phyloP scores from a whole-genome alignment of 2,113 vertebrate species.

The Festucalex cinctus region DNA sequence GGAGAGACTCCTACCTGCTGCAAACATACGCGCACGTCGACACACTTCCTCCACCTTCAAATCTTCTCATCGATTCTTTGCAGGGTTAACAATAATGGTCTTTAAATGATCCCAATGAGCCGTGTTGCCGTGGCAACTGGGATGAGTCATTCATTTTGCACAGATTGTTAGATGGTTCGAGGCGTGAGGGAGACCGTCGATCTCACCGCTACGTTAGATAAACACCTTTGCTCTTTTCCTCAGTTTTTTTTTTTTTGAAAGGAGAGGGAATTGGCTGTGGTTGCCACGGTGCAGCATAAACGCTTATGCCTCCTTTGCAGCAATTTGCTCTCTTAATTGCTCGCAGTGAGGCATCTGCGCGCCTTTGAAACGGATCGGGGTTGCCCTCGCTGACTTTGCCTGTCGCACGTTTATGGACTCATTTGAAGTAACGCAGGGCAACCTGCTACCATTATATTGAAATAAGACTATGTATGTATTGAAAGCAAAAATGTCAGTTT shows the following conservation, averaged over 20 bases:
- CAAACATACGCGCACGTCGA: neutral
- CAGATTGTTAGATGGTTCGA: slow-evolving; percentile 51
- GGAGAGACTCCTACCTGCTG: slow-evolving; percentile 70
- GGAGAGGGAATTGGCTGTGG: neutral
- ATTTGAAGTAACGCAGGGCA: slow-evolving; percentile 14
- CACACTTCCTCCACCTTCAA: slow-evolving; percentile 5
- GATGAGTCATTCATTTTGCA: slow-evolving; percentile 64
- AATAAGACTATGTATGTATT: slow-evolving; percentile 36
- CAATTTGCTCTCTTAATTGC: slow-evolving; percentile 44
- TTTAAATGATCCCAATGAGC: slow-evolving; percentile 63
- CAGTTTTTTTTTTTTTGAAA: slow-evolving; percentile 1
- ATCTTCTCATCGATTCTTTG: slow-evolving; percentile 61
- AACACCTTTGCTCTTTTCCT: slow-evolving; percentile 36
- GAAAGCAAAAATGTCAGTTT: slow-evolving; percentile 25
- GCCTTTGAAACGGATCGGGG: slow-evolving; percentile 39
- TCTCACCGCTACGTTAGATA: slow-evolving; percentile 36
- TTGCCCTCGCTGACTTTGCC: slow-evolving; percentile 33
- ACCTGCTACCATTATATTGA: neutral
- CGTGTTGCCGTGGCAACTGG: slow-evolving; percentile 61
- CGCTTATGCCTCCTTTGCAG: slow-evolving; percentile 21
- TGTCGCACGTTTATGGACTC: slow-evolving; percentile 25
- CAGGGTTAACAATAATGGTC: slow-evolving; percentile 55
- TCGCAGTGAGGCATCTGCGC: slow-evolving; percentile 23
- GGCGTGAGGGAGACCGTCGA: slow-evolving; percentile 35
- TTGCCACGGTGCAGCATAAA: neutral